phyloP scores from a whole-genome alignment of 2,113 vertebrate genomes.

The Stercorarius parasiticus region DNA sequence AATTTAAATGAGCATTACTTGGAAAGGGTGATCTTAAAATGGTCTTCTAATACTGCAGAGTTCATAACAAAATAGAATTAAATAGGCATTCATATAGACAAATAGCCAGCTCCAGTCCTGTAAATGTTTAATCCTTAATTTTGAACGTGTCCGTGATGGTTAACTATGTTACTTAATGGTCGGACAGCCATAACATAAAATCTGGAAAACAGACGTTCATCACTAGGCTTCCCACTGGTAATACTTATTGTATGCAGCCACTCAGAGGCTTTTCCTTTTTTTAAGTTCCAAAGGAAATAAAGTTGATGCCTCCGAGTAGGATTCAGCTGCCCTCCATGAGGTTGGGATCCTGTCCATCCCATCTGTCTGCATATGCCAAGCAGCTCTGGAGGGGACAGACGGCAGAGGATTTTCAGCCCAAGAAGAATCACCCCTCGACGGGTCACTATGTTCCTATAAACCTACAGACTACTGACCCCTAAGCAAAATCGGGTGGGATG shows the following conservation, averaged over 20 bases:
- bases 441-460: not conserved
- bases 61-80: not conserved
- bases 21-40: not conserved
- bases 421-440: not conserved
- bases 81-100: not conserved
- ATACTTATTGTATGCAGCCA: not conserved
- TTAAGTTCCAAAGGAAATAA: not conserved
- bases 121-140: not conserved
- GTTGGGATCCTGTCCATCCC: not conserved
- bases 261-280: not conserved
- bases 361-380: not conserved
- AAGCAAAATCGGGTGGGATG: not conserved
- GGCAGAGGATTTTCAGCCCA: not conserved
- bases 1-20: not conserved
- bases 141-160: fast-evolving
- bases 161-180: not conserved
- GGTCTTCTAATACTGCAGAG: not conserved
- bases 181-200: not conserved
- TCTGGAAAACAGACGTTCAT: not conserved
- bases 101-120: not conserved
- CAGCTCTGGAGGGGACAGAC: not conserved
- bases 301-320: fast-evolving
- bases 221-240: not conserved
- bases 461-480: not conserved
- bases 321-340: not conserved